Evolutionary conservation across 2,113 vertebrate genomes (phyloP).

Genomic region (Sander vitreus): DNA sequence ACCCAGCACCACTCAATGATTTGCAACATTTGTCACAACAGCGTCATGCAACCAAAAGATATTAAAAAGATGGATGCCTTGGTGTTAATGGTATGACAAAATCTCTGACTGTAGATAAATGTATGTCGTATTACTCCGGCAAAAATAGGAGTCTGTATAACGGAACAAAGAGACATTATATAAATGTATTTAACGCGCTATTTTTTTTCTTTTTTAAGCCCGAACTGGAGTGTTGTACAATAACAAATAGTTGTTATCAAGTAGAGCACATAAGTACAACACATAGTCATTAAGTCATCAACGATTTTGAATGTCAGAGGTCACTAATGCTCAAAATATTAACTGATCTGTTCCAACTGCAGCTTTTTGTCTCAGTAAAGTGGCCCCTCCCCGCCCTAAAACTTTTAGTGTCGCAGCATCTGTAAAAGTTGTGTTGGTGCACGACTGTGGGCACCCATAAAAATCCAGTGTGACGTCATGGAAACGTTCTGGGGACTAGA

Average conservation of each 20-base stretch:
- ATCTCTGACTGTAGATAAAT: not conserved
- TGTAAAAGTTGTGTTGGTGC: slow-evolving; percentile 2
- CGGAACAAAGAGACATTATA: no score
- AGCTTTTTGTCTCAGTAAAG: not conserved
- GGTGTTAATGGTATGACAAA: not conserved
- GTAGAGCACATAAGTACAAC: no score
- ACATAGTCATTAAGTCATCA: not conserved
- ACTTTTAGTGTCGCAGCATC: not conserved
- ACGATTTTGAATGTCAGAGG: not conserved
- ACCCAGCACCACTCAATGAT: not conserved
- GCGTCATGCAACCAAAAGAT: not conserved
- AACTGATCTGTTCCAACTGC: not conserved
- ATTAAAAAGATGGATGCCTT: not conserved
- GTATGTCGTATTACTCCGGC: not conserved
- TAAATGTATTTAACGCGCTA: no score
- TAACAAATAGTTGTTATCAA: no score
- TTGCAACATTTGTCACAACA: not conserved
- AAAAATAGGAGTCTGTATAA: no score
- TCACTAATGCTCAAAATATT: not conserved
- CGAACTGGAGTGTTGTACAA: no score
- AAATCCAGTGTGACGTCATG: slow-evolving; percentile 3
- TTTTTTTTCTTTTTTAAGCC: no score
- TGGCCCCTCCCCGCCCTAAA: not conserved
- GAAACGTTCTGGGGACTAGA: not conserved
- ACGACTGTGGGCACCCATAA: not conserved